A percentile compares a stretch with the other conserved stretches of the same genome.
Evolutionary conservation across 2,113 vertebrate species (phyloP).

Genomic region (Tetraodon nigroviridis): DNA sequence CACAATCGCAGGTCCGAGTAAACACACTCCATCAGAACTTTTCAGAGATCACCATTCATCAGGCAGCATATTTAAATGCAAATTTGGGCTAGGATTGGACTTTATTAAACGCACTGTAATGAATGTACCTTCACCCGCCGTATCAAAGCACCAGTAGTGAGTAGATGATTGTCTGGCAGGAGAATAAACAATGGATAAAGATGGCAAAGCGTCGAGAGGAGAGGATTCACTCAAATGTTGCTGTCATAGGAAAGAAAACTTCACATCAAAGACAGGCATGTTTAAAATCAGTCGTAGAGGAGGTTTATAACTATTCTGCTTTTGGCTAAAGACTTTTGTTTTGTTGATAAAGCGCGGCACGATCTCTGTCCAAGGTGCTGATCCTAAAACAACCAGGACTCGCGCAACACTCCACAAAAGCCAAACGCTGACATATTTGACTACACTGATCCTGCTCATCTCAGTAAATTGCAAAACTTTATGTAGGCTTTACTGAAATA

Average conservation of each 20-base stretch:
- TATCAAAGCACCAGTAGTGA: not conserved
- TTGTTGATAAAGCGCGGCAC: constrained; percentile 16
- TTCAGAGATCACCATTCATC: too few relatives aligned
- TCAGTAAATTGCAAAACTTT: too few relatives aligned
- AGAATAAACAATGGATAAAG: not conserved
- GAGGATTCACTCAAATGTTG: too few relatives aligned
- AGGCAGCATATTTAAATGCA: too few relatives aligned
- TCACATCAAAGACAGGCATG: not conserved
- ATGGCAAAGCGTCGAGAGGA: not conserved
- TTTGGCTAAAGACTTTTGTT: constrained; percentile 14
- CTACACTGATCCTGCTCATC: too few relatives aligned
- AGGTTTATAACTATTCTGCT: not conserved
- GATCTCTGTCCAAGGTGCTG: constrained; percentile 63
- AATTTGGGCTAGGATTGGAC: too few relatives aligned
- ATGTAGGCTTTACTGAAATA: too few relatives aligned
- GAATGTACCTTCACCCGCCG: not conserved
- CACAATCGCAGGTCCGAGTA: too few relatives aligned
- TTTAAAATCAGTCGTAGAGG: not conserved
- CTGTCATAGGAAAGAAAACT: not conserved
- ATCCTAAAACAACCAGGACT: constrained; percentile 21
- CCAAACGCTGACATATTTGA: too few relatives aligned
- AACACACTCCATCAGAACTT: too few relatives aligned
- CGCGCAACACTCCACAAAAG: not conserved
- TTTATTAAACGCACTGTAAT: not conserved
- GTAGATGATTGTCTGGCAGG: not conserved